A percentile compares a stretch with the other conserved stretches of the same genome.
These are phyloP conservation scores for Lasius fuliginosus DNA, from an alignment of 2,888 invertebrate species.

Conservation along the genomic window DNA sequence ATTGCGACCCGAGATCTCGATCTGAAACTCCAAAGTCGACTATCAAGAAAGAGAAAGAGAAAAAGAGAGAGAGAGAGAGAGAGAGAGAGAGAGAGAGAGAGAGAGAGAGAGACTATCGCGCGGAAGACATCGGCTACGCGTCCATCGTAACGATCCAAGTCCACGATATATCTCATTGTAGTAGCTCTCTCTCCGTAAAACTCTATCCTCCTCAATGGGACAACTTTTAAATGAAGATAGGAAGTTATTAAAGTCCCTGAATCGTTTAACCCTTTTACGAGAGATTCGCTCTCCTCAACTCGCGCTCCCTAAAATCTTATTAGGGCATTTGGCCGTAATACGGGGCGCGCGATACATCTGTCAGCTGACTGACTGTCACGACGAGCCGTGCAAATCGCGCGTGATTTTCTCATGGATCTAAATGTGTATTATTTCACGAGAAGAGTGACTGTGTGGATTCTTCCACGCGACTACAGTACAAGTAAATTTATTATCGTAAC, in stretches of 20 bases:
- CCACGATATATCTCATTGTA: neutral
- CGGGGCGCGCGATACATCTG: neutral
- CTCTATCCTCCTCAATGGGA: neutral
- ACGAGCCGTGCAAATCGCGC: neutral
- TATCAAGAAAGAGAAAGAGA: neutral
- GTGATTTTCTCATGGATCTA: neutral
- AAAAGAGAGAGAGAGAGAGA: too few species aligned
- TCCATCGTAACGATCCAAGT: neutral
- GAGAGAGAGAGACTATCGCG: neutral
- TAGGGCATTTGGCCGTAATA: neutral
- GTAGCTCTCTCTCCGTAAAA: neutral
- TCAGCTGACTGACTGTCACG: conserved; percentile 4
- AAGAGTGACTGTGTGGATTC: neutral
- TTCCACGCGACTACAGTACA: neutral
- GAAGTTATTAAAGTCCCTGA: conserved; percentile 29
- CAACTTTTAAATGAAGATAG: conserved; percentile 30
- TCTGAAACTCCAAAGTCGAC: neutral
- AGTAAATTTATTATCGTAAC: neutral
- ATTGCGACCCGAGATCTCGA: conserved; percentile 16
- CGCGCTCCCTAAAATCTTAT: conserved; percentile 2
- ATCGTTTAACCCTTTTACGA: conserved; percentile 14
- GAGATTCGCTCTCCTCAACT: neutral
- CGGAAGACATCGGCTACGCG: too few species aligned
- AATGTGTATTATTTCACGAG: neutral
- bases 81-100: neutral